Percentiles rank a stretch among this genome's conserved stretches.
Evolutionary conservation across 2,113 vertebrate species (phyloP).

Genomic region (Tylochromis polylepis): DNA sequence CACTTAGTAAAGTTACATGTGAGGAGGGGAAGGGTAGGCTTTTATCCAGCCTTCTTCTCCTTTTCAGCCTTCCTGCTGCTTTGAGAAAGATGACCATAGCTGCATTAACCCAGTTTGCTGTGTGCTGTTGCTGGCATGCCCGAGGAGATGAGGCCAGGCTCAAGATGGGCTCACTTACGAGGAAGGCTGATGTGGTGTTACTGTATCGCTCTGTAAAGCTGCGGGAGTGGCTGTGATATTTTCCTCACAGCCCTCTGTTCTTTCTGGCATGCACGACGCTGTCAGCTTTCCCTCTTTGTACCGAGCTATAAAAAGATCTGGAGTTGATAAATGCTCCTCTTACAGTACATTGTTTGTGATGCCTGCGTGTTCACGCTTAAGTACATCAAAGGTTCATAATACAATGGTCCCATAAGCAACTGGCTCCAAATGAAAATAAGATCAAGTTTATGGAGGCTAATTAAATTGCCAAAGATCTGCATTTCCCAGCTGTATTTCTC

Average conservation of each 20-base stretch:
- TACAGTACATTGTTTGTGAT: slow-evolving; percentile 18
- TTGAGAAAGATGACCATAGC: slow-evolving; percentile 12
- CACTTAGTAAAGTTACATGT: slow-evolving; percentile 5
- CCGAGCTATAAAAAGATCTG: slow-evolving; percentile 53
- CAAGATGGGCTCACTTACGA: slow-evolving; percentile 4
- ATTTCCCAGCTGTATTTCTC: slow-evolving; percentile 54
- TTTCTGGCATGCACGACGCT: not conserved
- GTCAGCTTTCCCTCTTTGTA: slow-evolving; percentile 14
- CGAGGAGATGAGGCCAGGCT: slow-evolving; percentile 7
- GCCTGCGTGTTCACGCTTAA: slow-evolving; percentile 27
- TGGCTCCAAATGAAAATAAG: slow-evolving; percentile 41
- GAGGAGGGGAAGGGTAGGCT: not conserved
- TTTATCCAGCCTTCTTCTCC: slow-evolving; percentile 24
- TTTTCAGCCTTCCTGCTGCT: slow-evolving; percentile 22
- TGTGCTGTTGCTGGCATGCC: slow-evolving; percentile 9
- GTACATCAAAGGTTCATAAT: slow-evolving; percentile 42
- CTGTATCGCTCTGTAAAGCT: slow-evolving; percentile 13
- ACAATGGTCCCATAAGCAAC: not conserved
- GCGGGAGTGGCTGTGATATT: slow-evolving; percentile 29
- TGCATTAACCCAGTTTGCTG: slow-evolving; percentile 49
- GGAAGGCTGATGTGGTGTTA: slow-evolving; percentile 8
- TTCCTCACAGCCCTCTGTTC: slow-evolving; percentile 31
- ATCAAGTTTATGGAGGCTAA: slow-evolving; percentile 55
- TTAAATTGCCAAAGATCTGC: slow-evolving; percentile 59
- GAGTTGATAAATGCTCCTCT: slow-evolving; percentile 32